Evolutionary conservation across 2,888 invertebrate genomes (phyloP).

Genomic region (Zaprionus bogoriensis): DNA sequence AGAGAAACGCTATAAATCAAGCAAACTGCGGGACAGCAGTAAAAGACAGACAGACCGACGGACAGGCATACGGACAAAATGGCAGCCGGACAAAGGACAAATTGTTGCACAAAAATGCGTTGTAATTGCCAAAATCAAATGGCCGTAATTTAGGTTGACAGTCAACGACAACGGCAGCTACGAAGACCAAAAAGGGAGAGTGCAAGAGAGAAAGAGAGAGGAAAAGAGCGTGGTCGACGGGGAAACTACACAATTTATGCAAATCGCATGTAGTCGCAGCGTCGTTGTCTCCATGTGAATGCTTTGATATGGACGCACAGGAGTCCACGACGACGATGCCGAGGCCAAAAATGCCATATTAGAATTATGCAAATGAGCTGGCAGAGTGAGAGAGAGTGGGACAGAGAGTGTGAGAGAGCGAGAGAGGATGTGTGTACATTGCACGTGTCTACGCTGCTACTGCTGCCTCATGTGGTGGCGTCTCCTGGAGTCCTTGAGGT

Average conservation of each 20-base stretch:
- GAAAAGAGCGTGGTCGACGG: background rate
- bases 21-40: constrained; percentile 13
- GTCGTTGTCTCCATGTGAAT: constrained; percentile 11
- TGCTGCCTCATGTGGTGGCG: constrained; percentile 9
- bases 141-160: constrained; percentile 68
- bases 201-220: background rate
- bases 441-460: constrained; percentile 18
- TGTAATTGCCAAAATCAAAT: constrained; percentile 75
- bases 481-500: constrained; percentile 19
- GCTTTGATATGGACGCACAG: constrained; percentile 16
- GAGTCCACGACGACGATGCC: constrained; percentile 8
- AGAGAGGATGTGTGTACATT: background rate
- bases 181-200: constrained; percentile 1
- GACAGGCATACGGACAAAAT: background rate
- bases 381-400: background rate
- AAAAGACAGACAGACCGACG: background rate
- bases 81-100: constrained; percentile 31
- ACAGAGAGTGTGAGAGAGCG: background rate
- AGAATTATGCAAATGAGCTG: constrained; percentile 73
- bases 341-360: constrained; percentile 65
- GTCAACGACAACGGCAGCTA: constrained; percentile 41
- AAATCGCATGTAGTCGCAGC: constrained; percentile 47
- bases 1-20: constrained; percentile 36
- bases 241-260: constrained; percentile 62
- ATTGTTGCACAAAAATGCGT: constrained; percentile 75